Evolutionary conservation across 2,797 vertebrate genomes (phyloP).

Genomic region (Pelodytes ibericus): DNA sequence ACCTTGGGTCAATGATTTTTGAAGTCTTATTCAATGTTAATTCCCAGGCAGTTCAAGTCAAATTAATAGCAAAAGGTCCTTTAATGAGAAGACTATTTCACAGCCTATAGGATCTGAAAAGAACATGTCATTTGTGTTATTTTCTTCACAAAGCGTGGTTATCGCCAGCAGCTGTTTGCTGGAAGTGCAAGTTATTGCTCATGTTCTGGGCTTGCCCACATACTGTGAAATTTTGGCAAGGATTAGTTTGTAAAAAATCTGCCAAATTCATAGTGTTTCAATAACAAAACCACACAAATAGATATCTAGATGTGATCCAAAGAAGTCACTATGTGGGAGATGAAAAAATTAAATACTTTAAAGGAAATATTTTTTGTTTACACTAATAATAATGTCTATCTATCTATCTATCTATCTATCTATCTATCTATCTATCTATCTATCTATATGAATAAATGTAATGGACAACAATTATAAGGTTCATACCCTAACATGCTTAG

Average conservation of each 20-base stretch:
- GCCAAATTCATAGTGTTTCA: constrained; percentile 43
- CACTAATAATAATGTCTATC: too few relatives aligned
- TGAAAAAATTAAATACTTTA: not conserved
- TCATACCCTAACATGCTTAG: too few relatives aligned
- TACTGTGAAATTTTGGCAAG: constrained; percentile 55
- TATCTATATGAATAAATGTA: too few relatives aligned
- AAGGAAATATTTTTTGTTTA: too few relatives aligned
- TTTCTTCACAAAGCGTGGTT: constrained; percentile 51
- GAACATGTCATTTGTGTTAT: constrained; percentile 52
- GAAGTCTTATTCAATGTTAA: constrained; percentile 25
- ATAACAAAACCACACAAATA: constrained; percentile 47
- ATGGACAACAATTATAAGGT: too few relatives aligned
- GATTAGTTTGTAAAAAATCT: constrained; percentile 16
- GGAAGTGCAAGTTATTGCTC: constrained; percentile 55
- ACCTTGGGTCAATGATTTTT: constrained; percentile 15
- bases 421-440: too few relatives aligned
- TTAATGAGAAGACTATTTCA: constrained; percentile 39
- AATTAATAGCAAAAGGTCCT: constrained; percentile 26
- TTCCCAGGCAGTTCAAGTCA: constrained; percentile 19
- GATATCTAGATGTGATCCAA: constrained; percentile 35
- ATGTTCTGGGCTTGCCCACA: constrained; percentile 53
- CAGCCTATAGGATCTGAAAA: constrained; percentile 42
- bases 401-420: too few relatives aligned
- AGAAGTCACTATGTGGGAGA: not conserved
- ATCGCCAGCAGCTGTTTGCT: constrained; percentile 54